Evolutionary conservation across 30 jellyfish, hydroid and myxozoan species (phyloP).

Genomic region (Aurelia aurita): DNA sequence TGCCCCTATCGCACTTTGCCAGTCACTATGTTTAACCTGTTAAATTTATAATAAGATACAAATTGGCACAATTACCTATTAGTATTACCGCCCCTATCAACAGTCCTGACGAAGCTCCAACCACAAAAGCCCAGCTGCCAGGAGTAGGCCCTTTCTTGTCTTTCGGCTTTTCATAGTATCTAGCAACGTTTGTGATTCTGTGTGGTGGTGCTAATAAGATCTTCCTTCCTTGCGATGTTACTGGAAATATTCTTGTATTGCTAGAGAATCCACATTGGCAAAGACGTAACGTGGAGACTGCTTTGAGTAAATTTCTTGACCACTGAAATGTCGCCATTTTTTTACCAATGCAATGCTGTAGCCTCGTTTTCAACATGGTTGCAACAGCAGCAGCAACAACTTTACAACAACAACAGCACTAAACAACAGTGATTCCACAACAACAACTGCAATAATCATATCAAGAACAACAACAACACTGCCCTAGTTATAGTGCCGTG

Average conservation of each 20-base stretch:
- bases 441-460: background rate
- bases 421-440: background rate
- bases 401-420: background rate
- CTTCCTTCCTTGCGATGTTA: constrained; percentile 15
- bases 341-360: background rate
- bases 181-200: constrained; percentile 44
- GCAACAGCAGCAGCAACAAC: constrained; percentile 2
- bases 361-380: background rate
- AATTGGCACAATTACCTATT: constrained; percentile 44
- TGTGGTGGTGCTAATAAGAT: constrained; percentile 5
- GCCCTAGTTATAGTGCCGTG: background rate
- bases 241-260: constrained; percentile 18
- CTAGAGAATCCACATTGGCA: constrained; percentile 39
- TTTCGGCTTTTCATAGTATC: constrained; percentile 86
- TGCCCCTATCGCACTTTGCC: no score
- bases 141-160: constrained; percentile 85
- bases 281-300: constrained; percentile 5
- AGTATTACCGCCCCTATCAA: constrained; percentile 62
- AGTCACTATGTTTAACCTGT: background rate
- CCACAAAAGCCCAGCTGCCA: constrained; percentile 63
- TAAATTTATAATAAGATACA: background rate
- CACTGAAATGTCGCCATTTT: constrained; percentile 11
- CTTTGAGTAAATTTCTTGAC: background rate
- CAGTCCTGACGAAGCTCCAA: constrained; percentile 80
- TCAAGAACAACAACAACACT: no score